phyloP scores from a whole-genome alignment of 2,113 vertebrate genomes.

The Euleptes europaea region DNA sequence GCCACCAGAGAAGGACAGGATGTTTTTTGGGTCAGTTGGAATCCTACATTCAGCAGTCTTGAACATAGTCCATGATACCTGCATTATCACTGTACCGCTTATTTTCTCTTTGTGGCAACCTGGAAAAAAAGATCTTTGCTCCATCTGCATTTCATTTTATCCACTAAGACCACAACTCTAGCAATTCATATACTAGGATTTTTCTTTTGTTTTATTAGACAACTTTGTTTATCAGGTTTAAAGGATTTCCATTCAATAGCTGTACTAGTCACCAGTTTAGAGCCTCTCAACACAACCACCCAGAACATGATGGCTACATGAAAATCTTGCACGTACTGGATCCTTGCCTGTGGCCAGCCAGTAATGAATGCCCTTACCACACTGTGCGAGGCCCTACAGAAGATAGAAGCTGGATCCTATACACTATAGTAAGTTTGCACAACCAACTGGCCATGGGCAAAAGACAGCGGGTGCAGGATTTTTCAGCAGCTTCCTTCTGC shows the following conservation, averaged over 20 bases:
- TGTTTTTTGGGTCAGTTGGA: background rate
- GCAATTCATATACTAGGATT: background rate
- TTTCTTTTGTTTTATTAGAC: conserved; percentile 18
- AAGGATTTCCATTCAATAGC: conserved; percentile 48
- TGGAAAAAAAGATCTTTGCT: background rate
- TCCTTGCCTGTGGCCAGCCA: background rate
- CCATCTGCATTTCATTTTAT: background rate
- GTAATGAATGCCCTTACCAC: background rate
- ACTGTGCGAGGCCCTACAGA: background rate
- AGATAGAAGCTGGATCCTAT: background rate
- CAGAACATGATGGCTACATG: background rate
- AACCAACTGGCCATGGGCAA: background rate
- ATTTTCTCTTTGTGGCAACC: background rate
- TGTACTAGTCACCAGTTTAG: background rate
- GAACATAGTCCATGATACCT: background rate
- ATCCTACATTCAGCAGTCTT: background rate
- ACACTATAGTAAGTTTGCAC: background rate
- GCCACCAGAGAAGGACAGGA: background rate
- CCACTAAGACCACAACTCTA: too few relatives aligned
- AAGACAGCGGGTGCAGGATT: background rate
- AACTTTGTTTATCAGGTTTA: conserved; percentile 34
- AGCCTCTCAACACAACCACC: background rate
- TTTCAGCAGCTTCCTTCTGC: background rate
- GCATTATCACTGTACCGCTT: background rate
- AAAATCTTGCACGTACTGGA: background rate